These are phyloP conservation scores for Poeciliopsis paucimaculata DNA, from an alignment of 2,797 vertebrate species.

Conservation along the genomic window DNA sequence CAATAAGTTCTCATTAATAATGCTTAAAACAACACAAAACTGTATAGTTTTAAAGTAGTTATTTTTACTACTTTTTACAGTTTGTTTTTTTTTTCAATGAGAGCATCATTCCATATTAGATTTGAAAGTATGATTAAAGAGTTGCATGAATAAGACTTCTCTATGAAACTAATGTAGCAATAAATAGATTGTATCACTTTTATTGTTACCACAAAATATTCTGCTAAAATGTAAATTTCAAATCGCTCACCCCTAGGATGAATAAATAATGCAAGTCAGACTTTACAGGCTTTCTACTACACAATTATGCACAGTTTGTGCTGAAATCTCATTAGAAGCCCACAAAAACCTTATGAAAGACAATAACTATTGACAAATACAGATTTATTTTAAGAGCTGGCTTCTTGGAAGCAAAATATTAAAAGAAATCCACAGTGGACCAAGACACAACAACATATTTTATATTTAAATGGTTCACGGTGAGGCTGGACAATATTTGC, in stretches of 20 bases:
- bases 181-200: too few species aligned
- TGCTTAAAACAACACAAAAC: too few species aligned
- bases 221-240: too few species aligned
- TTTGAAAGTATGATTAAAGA: too few species aligned
- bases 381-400: not conserved
- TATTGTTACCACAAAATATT: too few species aligned
- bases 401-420: not conserved
- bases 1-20: too few species aligned
- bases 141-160: too few species aligned
- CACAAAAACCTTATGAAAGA: not conserved
- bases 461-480: slow-evolving; percentile 32
- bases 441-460: not conserved
- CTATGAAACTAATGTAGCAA: too few species aligned
- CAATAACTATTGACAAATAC: not conserved
- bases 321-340: not conserved
- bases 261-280: not conserved
- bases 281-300: not conserved
- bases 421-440: not conserved
- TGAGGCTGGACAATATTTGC: slow-evolving; percentile 21
- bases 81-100: too few species aligned
- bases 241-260: not conserved
- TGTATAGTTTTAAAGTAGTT: too few species aligned
- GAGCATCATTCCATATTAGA: too few species aligned
- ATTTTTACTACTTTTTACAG: too few species aligned
- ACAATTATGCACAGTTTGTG: not conserved